Evolutionary conservation across 2,888 invertebrate genomes (phyloP).

Genomic region (Nomada flava): DNA sequence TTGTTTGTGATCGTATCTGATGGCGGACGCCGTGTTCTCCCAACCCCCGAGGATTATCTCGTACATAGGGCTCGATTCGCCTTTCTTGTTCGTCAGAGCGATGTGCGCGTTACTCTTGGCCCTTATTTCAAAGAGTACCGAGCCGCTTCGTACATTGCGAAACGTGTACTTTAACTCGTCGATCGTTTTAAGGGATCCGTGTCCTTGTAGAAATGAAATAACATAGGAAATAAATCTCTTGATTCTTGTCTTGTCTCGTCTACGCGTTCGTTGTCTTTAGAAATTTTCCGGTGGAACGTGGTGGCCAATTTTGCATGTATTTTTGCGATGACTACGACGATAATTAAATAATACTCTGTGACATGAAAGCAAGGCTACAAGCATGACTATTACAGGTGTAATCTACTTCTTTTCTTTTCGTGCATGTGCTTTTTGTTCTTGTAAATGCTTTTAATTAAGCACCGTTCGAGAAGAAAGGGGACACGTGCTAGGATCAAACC

Average conservation of each 20-base stretch:
- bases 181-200: conserved; percentile 83
- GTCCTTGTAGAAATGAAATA: conserved; percentile 55
- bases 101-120: conserved; percentile 89
- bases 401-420: neutral
- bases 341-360: neutral
- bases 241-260: neutral
- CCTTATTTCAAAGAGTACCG: conserved; percentile 86
- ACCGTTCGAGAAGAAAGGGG: conserved; percentile 4
- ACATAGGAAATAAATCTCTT: neutral
- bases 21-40: conserved; percentile 88
- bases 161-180: conserved; percentile 87
- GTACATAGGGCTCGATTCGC: conserved; percentile 87
- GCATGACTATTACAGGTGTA: conserved; percentile 1
- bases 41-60: conserved; percentile 90
- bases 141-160: conserved; percentile 86
- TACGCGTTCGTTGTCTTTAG: neutral
- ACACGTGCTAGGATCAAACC: conserved; percentile 58
- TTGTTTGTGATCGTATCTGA: conserved; percentile 87
- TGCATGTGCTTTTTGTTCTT: conserved; percentile 11
- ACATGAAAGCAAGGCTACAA: conserved; percentile 13
- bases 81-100: conserved; percentile 86
- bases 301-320: neutral
- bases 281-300: neutral
- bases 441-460: conserved; percentile 30
- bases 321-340: neutral